phyloP scores from a whole-genome alignment of 2,888 invertebrate species.

The Dendrolimus pini region DNA sequence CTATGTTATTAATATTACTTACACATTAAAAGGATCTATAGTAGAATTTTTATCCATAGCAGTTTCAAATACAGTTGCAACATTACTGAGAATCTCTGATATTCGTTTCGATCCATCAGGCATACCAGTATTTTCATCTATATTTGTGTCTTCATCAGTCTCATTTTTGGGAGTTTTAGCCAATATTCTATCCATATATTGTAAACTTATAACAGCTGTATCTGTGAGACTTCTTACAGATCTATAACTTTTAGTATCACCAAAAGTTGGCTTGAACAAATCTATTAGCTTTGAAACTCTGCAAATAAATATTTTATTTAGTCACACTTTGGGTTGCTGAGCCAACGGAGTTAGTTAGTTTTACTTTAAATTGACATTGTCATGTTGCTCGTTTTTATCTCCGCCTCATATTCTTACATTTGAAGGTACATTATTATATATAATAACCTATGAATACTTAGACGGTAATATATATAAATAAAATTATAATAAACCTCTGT shows the following conservation, averaged over 20 bases:
- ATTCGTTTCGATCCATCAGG: conserved; percentile 17
- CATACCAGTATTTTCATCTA: conserved; percentile 9
- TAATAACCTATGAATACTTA: no score
- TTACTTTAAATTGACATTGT: no score
- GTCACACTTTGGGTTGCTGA: no score
- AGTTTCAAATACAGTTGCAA: conserved; percentile 28
- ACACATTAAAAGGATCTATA: conserved; percentile 51
- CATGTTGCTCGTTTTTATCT: no score
- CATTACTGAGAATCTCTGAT: conserved; percentile 34
- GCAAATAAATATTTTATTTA: conserved; percentile 17
- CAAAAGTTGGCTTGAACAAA: conserved; percentile 54
- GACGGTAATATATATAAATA: no score
- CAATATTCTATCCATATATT: conserved; percentile 45
- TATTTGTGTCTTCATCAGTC: conserved; percentile 14
- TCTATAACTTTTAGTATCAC: conserved; percentile 49
- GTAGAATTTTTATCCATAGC: conserved; percentile 21
- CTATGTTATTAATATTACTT: conserved; percentile 27
- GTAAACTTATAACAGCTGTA: conserved; percentile 29
- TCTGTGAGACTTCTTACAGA: conserved; percentile 43
- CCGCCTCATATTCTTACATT: no score
- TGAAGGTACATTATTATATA: no score
- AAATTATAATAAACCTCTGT: no score
- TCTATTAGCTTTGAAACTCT: conserved; percentile 54
- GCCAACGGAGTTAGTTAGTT: no score
- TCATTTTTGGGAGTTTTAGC: conserved; percentile 19